A percentile compares a stretch with the other conserved stretches of the same genome.
These are phyloP conservation scores for Eupeodes luniger DNA, from an alignment of 2,888 invertebrate species.

Conservation along the genomic window DNA sequence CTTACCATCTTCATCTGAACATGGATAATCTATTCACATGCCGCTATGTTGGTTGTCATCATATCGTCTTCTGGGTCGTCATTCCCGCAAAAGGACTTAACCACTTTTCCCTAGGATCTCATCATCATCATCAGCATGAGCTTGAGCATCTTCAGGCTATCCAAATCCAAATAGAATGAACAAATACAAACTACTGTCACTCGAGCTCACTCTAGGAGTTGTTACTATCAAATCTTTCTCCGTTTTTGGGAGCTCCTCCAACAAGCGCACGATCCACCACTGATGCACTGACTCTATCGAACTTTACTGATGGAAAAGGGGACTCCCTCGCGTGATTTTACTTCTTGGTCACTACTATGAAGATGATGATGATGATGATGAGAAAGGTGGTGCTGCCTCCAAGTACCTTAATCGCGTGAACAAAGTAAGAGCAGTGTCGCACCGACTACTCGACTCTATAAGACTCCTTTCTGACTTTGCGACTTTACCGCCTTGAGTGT, in stretches of 20 bases:
- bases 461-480: conserved; percentile 1
- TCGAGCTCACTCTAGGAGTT: conserved; percentile 59
- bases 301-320: conserved; percentile 19
- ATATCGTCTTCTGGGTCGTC: conserved; percentile 23
- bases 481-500: conserved; percentile 26
- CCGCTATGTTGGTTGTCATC: conserved; percentile 42
- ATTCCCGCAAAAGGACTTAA: conserved; percentile 67
- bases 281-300: conserved; percentile 5
- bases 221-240: conserved; percentile 68
- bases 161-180: conserved; percentile 48
- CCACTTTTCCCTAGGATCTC: conserved; percentile 72
- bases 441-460: conserved; percentile 8
- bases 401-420: conserved; percentile 66
- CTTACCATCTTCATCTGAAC: conserved; percentile 62
- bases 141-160: neutral
- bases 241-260: conserved; percentile 63
- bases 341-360: conserved; percentile 37
- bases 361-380: neutral
- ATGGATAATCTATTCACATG: conserved; percentile 65
- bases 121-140: conserved; percentile 52
- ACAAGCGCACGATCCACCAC: conserved; percentile 20
- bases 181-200: conserved; percentile 69
- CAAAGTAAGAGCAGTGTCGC: conserved; percentile 51
- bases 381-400: conserved; percentile 41
- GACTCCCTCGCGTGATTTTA: conserved; percentile 21